phyloP scores from a whole-genome alignment of 2,113 vertebrate species.

The Sciurus niger region DNA sequence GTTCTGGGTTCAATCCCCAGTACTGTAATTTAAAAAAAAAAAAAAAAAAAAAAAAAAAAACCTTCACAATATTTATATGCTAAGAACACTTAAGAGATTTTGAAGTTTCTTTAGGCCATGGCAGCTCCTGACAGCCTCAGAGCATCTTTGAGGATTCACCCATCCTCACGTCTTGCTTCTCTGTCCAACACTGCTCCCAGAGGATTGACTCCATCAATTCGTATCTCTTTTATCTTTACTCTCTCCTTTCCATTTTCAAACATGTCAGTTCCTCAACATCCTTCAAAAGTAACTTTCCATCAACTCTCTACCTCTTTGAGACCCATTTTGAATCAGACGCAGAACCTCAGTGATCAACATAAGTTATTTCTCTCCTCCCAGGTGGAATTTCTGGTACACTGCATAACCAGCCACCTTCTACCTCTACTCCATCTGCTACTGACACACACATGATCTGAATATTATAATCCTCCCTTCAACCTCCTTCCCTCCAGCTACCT shows the following conservation, averaged over 20 bases:
- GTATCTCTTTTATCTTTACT: background rate
- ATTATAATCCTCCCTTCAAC: background rate
- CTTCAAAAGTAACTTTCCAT: slow-evolving; percentile 13
- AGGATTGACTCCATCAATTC: background rate
- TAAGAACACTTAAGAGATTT: background rate
- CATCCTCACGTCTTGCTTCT: background rate
- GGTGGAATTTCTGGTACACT: background rate
- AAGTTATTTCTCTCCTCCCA: background rate
- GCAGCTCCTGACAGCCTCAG: background rate
- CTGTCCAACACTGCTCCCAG: background rate
- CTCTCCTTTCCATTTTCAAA: background rate
- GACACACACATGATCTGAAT: fast-evolving
- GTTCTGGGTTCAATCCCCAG: too few species aligned
- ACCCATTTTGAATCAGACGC: background rate
- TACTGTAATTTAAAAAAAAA: too few species aligned
- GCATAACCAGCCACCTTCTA: background rate
- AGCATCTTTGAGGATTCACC: background rate
- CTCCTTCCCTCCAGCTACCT: background rate
- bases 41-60: too few species aligned
- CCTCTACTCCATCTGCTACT: background rate
- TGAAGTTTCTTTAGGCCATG: background rate
- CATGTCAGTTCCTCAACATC: background rate
- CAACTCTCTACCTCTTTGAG: background rate
- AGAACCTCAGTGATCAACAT: background rate
- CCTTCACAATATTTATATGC: background rate